Evolutionary conservation across 2,113 vertebrate genomes (phyloP), one percentile per base, ranked within the genome.

Genomic region (Psittacus erithacus): DNA sequence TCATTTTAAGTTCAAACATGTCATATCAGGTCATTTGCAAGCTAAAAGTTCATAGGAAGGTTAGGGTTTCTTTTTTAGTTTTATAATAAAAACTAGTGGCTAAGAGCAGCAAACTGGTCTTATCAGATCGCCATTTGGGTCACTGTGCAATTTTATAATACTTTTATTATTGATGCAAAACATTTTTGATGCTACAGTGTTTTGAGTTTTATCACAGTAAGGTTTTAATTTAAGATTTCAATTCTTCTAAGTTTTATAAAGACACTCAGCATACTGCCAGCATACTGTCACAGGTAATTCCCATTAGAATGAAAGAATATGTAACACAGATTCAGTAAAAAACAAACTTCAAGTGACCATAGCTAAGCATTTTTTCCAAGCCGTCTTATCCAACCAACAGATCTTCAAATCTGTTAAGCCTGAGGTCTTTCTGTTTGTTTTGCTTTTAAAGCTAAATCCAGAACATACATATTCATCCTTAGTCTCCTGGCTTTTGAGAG

Each of bases 41-140:
- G 97, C 81, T 96, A 96, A 96, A 95, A 95, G 98, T 98, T 99
- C 98, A 98, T 57, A 92, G 82, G 63, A 96, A 98, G 98, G 97
- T 98, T 96, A 98, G 82, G 64, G 69, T 50, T 86, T 82, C 39
- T 82, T 95, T 93, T 69, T 67, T n/a, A 55, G 82, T 76, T 71
- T 57, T 82, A 65, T 47, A 39, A 81, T 43, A 74, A 55, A 47
- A 25, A 64, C 55, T 81, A 78, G 27, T 84, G 57, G 74, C 88
- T 90, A 95, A 93, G 50, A 92, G 63, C 18, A 92, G 67, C 71
- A 94, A 81, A 53, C 70, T 82, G 49, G 80, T 84, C 78, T 95
- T 96, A 93, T 88, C 87, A 93, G 84, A 71, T 86, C 92, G 85
- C 81, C 41, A 33, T 52, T 93, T 77, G 65, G 76, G 79, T 90